A percentile compares a stretch with the other conserved stretches of the same genome.
Conservation (phyloP, 1,140 invertebrate genomes). For the Sarcophaga peregrina region DNA sequence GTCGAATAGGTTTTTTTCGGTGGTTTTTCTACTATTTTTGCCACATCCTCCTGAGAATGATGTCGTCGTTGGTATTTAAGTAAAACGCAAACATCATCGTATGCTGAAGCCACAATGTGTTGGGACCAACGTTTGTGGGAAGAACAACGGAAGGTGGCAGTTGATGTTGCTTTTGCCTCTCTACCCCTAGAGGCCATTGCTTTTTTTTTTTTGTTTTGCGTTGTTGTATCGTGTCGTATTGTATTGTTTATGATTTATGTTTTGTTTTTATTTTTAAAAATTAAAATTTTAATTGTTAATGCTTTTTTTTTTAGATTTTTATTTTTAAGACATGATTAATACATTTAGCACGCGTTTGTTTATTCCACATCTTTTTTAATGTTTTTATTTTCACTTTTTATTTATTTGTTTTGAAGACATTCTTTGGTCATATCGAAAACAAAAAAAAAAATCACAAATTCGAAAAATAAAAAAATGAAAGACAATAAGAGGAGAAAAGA, state of each 20-base stretch:
- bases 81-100: slow-evolving; percentile 28
- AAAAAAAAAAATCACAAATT: too few relatives aligned
- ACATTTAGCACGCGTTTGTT: background rate
- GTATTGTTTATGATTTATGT: background rate
- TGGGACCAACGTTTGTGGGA: slow-evolving; percentile 30
- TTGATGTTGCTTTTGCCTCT: background rate
- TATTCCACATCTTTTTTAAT: background rate
- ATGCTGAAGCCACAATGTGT: slow-evolving; percentile 16
- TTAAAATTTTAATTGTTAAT: background rate
- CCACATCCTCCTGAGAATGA: slow-evolving; percentile 16
- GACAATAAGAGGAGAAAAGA: too few relatives aligned
- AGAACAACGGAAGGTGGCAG: background rate
- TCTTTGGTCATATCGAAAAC: too few relatives aligned
- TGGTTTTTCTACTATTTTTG: background rate
- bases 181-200: slow-evolving; percentile 13
- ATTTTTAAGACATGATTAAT: background rate
- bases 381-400: background rate
- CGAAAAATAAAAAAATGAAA: too few relatives aligned
- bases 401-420: background rate
- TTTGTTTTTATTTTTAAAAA: background rate
- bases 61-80: slow-evolving; percentile 12
- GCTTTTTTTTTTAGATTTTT: background rate
- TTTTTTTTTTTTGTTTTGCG: background rate
- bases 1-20: background rate
- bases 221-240: too few relatives aligned